A percentile compares a stretch with the other conserved stretches of the same genome.
Conservation (phyloP, 2,888 invertebrate species). For the Deladenus siricidicola region DNA sequence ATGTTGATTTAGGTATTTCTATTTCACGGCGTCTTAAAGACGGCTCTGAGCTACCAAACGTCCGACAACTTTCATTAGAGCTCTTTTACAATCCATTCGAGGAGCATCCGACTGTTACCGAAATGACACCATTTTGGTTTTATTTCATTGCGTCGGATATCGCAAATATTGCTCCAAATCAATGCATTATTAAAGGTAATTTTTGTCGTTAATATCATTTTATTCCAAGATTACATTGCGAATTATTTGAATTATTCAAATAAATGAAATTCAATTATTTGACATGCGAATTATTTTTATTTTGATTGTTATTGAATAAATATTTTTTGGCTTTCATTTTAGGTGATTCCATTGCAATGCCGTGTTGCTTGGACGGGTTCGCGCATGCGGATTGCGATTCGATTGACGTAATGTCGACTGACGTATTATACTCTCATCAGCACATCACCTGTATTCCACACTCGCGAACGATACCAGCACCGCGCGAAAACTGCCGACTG, state of each 20-base stretch:
- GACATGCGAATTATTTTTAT: too few species aligned
- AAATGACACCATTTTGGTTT: conserved; percentile 59
- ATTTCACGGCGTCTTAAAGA: conserved; percentile 1
- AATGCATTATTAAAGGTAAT: conserved; percentile 28
- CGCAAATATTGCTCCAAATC: conserved; percentile 59
- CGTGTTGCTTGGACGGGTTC: conserved; percentile 46
- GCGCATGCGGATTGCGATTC: conserved; percentile 47
- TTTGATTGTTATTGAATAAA: background rate
- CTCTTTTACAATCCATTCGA: conserved; percentile 26
- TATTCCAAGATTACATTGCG: too few species aligned
- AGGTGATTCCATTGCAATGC: conserved; percentile 31
- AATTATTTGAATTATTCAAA: background rate
- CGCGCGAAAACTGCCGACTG: conserved; percentile 37
- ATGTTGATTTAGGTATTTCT: background rate
- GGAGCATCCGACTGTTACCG: conserved; percentile 29
- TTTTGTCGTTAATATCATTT: too few species aligned
- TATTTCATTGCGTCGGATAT: conserved; percentile 50
- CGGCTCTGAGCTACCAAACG: conserved; percentile 21
- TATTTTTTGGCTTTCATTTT: background rate
- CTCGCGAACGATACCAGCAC: conserved; percentile 43
- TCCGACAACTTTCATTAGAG: conserved; percentile 27
- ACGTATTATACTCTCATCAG: conserved; percentile 8
- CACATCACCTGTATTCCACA: conserved; percentile 28
- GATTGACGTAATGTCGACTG: conserved; percentile 35
- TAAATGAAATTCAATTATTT: background rate